phyloP scores from a whole-genome alignment of 1,140 invertebrate genomes.

The Drosophila paulistorum region DNA sequence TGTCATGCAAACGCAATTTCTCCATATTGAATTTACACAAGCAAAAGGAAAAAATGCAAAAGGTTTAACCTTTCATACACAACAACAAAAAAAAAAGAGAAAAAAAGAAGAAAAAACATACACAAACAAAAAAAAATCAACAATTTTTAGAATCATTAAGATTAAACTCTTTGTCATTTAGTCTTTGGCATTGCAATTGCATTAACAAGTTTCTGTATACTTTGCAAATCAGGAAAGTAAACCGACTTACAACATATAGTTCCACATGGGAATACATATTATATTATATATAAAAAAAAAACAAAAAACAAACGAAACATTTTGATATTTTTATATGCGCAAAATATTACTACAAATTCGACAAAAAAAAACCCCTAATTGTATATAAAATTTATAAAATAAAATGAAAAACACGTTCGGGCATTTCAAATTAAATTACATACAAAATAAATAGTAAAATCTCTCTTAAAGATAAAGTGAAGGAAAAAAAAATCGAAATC shows the following conservation, averaged over 20 bases:
- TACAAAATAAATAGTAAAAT: conserved; percentile 62
- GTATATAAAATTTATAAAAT: conserved; percentile 64
- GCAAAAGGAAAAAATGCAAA: conserved; percentile 25
- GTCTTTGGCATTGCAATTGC: conserved; percentile 49
- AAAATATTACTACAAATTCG: conserved; percentile 67
- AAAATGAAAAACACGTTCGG: conserved; percentile 46
- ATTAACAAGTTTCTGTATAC: conserved; percentile 51
- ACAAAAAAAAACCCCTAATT: conserved; percentile 39
- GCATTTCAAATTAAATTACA: conserved; percentile 65
- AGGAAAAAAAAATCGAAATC: not conserved
- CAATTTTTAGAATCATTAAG: not conserved
- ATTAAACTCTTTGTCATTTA: conserved; percentile 56
- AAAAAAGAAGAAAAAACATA: conserved; percentile 38
- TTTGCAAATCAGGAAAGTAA: conserved; percentile 45
- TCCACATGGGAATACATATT: conserved; percentile 43
- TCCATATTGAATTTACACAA: conserved; percentile 41
- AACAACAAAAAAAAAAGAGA: conserved; percentile 41
- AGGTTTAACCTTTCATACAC: conserved; percentile 48
- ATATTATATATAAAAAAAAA: conserved; percentile 24
- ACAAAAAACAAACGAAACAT: conserved; percentile 48
- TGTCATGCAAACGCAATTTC: conserved; percentile 30
- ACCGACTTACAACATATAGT: conserved; percentile 53
- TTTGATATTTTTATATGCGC: conserved; percentile 65
- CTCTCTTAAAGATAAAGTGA: conserved; percentile 57
- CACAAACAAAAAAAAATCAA: too few relatives aligned